Evolutionary conservation across 2,113 vertebrate genomes (phyloP).

Genomic region (Nibea coibor): DNA sequence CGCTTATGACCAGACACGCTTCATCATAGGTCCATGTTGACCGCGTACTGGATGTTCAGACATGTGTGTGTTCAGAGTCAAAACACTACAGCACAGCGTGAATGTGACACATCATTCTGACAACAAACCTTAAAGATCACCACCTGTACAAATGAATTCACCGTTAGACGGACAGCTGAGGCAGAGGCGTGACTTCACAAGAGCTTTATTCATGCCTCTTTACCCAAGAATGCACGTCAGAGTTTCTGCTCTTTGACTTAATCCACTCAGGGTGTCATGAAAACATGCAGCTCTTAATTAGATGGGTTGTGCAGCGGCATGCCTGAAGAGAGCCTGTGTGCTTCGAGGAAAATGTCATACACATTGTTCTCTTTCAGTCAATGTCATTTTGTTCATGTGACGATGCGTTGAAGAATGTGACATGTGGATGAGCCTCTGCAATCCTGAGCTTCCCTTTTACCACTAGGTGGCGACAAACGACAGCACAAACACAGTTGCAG

Average conservation of each 20-base stretch:
- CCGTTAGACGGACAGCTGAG: no score
- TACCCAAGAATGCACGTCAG: neutral
- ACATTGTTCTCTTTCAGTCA: neutral
- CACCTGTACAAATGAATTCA: neutral
- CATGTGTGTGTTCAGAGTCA: no score
- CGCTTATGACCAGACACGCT: neutral
- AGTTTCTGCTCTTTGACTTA: neutral
- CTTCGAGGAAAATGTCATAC: neutral
- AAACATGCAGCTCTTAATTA: neutral
- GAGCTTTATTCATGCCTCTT: neutral
- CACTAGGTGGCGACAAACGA: constrained; percentile 89
- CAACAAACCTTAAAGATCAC: neutral
- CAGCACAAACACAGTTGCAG: constrained; percentile 71
- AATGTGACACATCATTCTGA: neutral
- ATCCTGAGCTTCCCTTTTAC: neutral
- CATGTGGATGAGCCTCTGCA: neutral
- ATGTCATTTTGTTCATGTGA: no score
- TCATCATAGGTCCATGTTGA: neutral
- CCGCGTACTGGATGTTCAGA: no score
- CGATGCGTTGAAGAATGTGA: neutral
- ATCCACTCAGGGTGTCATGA: neutral
- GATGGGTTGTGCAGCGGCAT: neutral
- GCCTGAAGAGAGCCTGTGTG: neutral
- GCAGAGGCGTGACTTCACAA: neutral
- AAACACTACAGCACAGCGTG: no score